Evolutionary conservation across 2,113 vertebrate genomes (phyloP).

Genomic region (Neolamprologus falcicula): DNA sequence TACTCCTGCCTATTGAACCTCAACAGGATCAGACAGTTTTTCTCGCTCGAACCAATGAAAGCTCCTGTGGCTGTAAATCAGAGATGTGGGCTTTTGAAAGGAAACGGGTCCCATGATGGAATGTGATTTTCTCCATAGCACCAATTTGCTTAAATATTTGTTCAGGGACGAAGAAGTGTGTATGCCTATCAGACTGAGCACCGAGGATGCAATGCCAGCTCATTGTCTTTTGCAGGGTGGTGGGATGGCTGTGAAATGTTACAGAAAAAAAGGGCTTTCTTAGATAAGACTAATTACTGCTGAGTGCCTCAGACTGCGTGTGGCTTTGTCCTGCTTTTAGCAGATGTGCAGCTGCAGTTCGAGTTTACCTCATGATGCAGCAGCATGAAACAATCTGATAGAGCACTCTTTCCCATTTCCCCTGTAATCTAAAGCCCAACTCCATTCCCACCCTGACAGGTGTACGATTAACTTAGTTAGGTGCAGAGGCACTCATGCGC

Average conservation of each 20-base stretch:
- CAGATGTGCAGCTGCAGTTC: not conserved
- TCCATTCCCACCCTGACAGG: constrained; percentile 79
- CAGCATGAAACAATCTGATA: not conserved
- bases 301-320: not conserved
- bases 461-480: constrained; percentile 95
- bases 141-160: constrained; percentile 32
- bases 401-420: constrained; percentile 1
- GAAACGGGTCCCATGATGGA: not conserved
- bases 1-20: constrained; percentile 3
- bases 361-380: not conserved
- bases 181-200: not conserved
- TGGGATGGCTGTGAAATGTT: not conserved
- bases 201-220: not conserved
- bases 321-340: not conserved
- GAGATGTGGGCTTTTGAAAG: not conserved
- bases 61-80: constrained; percentile 15
- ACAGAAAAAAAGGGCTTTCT: not conserved
- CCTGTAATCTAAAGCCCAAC: constrained; percentile 6
- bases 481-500: constrained; percentile 85
- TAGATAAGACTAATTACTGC: not conserved
- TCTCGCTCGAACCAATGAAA: not conserved
- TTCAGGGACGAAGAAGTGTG: not conserved
- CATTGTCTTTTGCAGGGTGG: not conserved
- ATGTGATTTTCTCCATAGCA: not conserved
- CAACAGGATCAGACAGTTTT: not conserved